These are phyloP conservation scores for Idaea dimidiata DNA, from an alignment of 2,888 invertebrate genomes.

Conservation along the genomic window DNA sequence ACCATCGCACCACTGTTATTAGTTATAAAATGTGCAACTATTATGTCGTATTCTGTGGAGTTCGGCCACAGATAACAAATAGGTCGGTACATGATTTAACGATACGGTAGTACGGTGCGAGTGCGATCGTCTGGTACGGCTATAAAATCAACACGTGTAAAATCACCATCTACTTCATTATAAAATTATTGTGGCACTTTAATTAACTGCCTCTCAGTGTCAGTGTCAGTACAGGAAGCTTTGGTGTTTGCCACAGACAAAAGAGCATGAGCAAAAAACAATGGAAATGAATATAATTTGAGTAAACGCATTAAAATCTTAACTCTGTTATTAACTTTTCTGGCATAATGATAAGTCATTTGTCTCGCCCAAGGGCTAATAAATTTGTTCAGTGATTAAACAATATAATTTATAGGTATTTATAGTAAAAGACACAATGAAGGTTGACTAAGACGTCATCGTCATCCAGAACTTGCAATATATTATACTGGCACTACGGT, in stretches of 20 bases:
- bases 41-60: too few relatives aligned
- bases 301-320: not conserved
- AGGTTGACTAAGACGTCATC: not conserved
- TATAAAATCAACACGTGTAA: too few relatives aligned
- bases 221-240: not conserved
- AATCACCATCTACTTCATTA: too few relatives aligned
- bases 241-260: not conserved
- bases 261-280: not conserved
- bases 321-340: not conserved
- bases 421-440: not conserved
- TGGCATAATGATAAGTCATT: conserved; percentile 1
- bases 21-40: too few relatives aligned
- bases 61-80: too few relatives aligned
- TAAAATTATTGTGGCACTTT: not conserved
- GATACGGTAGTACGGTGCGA: too few relatives aligned
- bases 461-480: not conserved
- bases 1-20: too few relatives aligned
- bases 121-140: too few relatives aligned
- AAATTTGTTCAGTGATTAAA: conserved; percentile 1
- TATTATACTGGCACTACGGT: not conserved
- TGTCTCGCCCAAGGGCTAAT: not conserved
- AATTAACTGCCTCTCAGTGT: not conserved
- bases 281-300: not conserved
- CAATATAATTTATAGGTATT: not conserved
- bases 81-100: too few relatives aligned